phyloP scores from a whole-genome alignment of 2,888 invertebrate genomes.

The Diaprepes abbreviatus region DNA sequence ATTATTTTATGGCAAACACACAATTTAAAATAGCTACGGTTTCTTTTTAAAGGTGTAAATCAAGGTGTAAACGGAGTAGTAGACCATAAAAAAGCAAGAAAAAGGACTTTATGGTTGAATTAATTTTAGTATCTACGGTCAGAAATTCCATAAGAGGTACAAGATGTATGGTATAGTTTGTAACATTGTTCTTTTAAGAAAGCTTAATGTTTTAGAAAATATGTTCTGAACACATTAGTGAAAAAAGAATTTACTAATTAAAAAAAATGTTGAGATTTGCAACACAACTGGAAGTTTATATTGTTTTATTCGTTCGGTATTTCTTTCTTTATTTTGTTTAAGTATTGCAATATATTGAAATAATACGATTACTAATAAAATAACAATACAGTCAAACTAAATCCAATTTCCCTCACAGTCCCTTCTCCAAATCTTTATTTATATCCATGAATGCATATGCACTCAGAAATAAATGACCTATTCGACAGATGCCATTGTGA shows the following conservation, averaged over 20 bases:
- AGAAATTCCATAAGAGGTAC: background rate
- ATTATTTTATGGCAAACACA: conserved; percentile 3
- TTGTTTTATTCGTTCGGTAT: no score
- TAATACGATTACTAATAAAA: no score
- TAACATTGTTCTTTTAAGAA: no score
- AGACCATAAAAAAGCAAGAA: conserved; percentile 14
- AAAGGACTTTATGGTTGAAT: conserved; percentile 18
- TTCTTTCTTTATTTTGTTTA: no score
- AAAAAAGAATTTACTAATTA: no score
- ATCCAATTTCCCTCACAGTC: conserved; percentile 1
- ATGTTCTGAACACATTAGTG: no score
- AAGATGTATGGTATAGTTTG: background rate
- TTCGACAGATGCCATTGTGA: conserved; percentile 35
- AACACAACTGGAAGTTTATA: no score
- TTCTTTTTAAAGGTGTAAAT: conserved; percentile 18
- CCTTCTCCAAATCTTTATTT: conserved; percentile 24
- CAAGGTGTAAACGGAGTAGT: background rate
- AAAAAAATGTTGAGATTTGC: no score
- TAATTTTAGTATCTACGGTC: conserved; percentile 3
- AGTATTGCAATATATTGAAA: no score
- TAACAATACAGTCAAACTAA: no score
- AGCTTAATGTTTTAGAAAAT: no score
- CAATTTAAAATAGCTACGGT: background rate
- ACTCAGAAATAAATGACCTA: conserved; percentile 25
- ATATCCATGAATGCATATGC: conserved; percentile 31